phyloP scores from a whole-genome alignment of 2,113 vertebrate genomes.

The Brienomyrus brachyistius region DNA sequence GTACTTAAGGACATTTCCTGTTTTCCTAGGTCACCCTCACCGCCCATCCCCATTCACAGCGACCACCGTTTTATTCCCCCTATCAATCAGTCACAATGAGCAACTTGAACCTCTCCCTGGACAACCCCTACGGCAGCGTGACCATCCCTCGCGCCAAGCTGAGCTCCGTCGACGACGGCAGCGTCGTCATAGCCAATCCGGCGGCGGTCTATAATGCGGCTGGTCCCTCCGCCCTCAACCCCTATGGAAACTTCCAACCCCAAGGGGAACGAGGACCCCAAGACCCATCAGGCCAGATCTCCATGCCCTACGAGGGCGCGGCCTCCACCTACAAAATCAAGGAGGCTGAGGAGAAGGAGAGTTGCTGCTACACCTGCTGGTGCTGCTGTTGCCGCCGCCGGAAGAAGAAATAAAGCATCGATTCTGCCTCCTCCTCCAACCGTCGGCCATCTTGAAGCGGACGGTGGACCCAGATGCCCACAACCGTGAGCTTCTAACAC shows the following conservation, averaged over 20 bases:
- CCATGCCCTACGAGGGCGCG: slow-evolving; percentile 16
- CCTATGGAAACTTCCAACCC: slow-evolving; percentile 48
- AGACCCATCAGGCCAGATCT: slow-evolving; percentile 49
- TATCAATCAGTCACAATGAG: neutral
- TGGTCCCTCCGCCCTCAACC: slow-evolving; percentile 51
- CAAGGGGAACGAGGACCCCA: slow-evolving; percentile 28
- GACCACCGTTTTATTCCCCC: neutral
- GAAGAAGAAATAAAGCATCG: slow-evolving; percentile 25
- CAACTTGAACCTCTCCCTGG: slow-evolving; percentile 57
- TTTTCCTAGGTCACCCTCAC: neutral
- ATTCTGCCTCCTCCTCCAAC: neutral
- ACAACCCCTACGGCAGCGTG: slow-evolving; percentile 65
- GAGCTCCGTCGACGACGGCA: slow-evolving; percentile 32
- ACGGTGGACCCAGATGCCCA: neutral
- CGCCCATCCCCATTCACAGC: neutral
- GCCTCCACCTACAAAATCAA: slow-evolving; percentile 22
- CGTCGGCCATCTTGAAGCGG: neutral
- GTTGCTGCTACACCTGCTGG: slow-evolving; percentile 42
- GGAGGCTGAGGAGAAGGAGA: slow-evolving; percentile 29
- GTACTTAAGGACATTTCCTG: neutral
- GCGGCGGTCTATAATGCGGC: slow-evolving; percentile 27
- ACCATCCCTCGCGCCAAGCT: slow-evolving; percentile 66
- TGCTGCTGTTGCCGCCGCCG: slow-evolving; percentile 36
- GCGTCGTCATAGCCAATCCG: slow-evolving; percentile 51
- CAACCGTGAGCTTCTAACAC: neutral